These are phyloP conservation scores for Troides helena DNA, from an alignment of 2,888 invertebrate species.

Conservation along the genomic window DNA sequence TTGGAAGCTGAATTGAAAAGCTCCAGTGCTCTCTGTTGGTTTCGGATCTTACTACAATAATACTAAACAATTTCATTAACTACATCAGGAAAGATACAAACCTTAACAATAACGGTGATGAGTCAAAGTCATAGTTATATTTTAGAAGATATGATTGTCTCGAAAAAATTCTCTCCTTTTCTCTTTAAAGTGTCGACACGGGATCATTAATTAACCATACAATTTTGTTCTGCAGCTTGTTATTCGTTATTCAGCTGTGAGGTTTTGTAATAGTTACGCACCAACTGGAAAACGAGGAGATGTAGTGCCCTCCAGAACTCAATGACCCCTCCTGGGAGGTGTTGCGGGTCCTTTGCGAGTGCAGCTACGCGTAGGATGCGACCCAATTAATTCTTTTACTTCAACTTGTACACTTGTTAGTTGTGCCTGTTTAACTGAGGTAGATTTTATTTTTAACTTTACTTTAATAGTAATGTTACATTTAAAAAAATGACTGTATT, in stretches of 20 bases:
- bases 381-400: slow-evolving; percentile 28
- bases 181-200: no score
- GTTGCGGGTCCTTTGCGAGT: slow-evolving; percentile 21
- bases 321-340: slow-evolving; percentile 27
- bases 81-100: no score
- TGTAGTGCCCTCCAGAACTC: slow-evolving; percentile 21
- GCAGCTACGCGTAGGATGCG: slow-evolving; percentile 16
- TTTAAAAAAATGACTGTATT: background rate
- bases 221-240: background rate
- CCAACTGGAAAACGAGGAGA: slow-evolving; percentile 26
- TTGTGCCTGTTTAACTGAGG: slow-evolving; percentile 4
- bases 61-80: no score
- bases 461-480: background rate
- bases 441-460: background rate
- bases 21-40: no score
- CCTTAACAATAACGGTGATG: no score
- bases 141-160: no score
- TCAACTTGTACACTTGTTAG: slow-evolving; percentile 15
- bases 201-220: background rate
- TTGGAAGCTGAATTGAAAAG: no score
- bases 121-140: no score
- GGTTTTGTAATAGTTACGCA: slow-evolving; percentile 13
- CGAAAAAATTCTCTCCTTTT: no score
- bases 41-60: no score
- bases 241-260: slow-evolving; percentile 19